These are phyloP conservation scores for Pogonomyrmex californicus DNA, from an alignment of 1,140 invertebrate species.

Conservation along the genomic window DNA sequence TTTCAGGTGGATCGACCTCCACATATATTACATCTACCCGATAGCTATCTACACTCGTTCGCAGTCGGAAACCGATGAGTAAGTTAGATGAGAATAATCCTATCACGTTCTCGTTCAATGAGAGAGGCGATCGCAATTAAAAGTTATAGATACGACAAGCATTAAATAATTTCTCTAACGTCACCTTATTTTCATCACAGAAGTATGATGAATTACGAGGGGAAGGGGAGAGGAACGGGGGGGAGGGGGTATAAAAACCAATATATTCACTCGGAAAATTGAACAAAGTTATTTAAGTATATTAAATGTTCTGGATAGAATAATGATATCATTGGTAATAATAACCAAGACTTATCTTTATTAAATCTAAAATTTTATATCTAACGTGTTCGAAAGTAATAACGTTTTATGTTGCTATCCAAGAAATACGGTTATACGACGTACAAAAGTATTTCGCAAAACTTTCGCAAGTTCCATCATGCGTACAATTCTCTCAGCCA, in stretches of 20 bases:
- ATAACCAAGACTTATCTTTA: background rate
- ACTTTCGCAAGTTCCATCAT: background rate
- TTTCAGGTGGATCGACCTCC: slow-evolving; percentile 61
- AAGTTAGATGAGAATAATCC: slow-evolving; percentile 54
- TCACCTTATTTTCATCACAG: background rate
- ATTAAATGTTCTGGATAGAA: no score
- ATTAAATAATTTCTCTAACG: slow-evolving; percentile 40
- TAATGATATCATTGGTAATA: no score
- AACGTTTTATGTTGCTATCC: background rate
- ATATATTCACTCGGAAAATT: background rate
- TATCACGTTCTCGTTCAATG: slow-evolving; percentile 53
- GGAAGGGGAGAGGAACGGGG: no score
- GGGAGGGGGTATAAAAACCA: background rate
- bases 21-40: slow-evolving; percentile 69
- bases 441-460: slow-evolving; percentile 23
- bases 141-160: slow-evolving; percentile 39
- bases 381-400: background rate
- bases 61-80: slow-evolving; percentile 50
- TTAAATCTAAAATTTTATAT: background rate
- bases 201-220: background rate
- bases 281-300: background rate
- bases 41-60: slow-evolving; percentile 67
- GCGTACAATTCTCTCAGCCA: slow-evolving; percentile 1
- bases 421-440: background rate
- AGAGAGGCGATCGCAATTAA: slow-evolving; percentile 42